These are phyloP conservation scores for Bradypus variegatus DNA, from an alignment of 2,797 vertebrate species.

Conservation along the genomic window DNA sequence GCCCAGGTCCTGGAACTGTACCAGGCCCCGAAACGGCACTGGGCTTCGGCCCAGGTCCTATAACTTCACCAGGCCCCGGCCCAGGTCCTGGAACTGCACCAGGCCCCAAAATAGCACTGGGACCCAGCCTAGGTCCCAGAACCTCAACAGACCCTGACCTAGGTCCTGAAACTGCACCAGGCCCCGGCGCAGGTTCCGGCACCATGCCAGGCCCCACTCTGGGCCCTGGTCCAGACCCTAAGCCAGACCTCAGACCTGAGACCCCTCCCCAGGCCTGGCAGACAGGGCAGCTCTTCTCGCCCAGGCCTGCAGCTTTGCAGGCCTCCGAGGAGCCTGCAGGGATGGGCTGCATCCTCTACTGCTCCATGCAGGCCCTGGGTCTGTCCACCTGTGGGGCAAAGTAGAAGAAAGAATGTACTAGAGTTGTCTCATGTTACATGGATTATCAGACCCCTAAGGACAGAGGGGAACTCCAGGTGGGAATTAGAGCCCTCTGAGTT, in stretches of 20 bases:
- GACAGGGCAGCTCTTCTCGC: constrained; percentile 50
- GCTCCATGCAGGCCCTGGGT: constrained; percentile 53
- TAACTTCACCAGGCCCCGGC: background rate
- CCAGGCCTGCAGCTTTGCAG: constrained; percentile 54
- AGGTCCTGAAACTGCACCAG: constrained; percentile 2
- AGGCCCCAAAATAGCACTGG: constrained; percentile 31
- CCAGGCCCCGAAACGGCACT: constrained; percentile 14
- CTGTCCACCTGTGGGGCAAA: constrained; percentile 27
- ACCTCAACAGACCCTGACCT: constrained; percentile 58
- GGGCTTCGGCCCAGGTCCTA: background rate
- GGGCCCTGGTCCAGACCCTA: background rate
- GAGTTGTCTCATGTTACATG: background rate
- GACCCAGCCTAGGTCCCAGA: constrained; percentile 64
- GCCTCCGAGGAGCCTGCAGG: constrained; percentile 50
- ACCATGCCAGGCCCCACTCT: too few relatives aligned
- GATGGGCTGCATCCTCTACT: constrained; percentile 70
- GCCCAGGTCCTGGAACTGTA: constrained; percentile 42
- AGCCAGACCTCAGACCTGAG: constrained; percentile 59
- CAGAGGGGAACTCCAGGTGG: background rate
- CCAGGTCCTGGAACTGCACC: constrained; percentile 40
- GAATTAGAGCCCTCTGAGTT: background rate
- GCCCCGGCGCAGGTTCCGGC: background rate
- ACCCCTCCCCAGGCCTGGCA: constrained; percentile 69
- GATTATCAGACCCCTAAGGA: background rate
- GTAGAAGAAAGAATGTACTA: background rate